A percentile compares a stretch with the other conserved stretches of the same genome.
Evolutionary conservation across 2,113 vertebrate species (phyloP).

Genomic region (Carlito syrichta): DNA sequence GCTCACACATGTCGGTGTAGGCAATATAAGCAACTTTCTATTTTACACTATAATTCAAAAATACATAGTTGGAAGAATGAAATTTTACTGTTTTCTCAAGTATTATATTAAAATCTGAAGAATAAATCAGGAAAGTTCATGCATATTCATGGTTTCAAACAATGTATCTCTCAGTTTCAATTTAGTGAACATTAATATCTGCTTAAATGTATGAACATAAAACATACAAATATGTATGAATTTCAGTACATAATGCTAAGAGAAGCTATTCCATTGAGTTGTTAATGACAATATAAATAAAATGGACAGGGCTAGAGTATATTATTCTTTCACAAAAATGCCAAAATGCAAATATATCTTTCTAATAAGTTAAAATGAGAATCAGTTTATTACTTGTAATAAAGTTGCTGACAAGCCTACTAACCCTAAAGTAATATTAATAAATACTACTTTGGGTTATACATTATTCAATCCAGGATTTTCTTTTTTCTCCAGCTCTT

Average conservation of each 20-base stretch:
- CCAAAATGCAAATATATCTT: constrained; percentile 54
- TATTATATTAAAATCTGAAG: constrained; percentile 28
- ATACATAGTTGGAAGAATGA: constrained; percentile 56
- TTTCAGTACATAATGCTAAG: constrained; percentile 28
- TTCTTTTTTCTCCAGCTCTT: not conserved
- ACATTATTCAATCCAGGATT: not conserved
- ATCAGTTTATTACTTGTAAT: constrained; percentile 25
- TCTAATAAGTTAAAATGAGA: constrained; percentile 48
- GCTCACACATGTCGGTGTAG: not conserved
- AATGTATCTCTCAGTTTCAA: constrained; percentile 15
- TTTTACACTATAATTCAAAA: constrained; percentile 33
- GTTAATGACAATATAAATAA: constrained; percentile 59
- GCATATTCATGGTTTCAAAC: constrained; percentile 56
- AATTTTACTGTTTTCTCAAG: constrained; percentile 46
- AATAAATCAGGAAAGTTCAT: constrained; percentile 30
- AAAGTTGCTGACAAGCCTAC: not conserved
- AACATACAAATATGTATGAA: constrained; percentile 39
- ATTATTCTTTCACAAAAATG: constrained; percentile 20
- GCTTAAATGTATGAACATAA: constrained; percentile 45
- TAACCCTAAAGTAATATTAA: not conserved
- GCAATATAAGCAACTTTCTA: not conserved
- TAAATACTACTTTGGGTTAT: not conserved
- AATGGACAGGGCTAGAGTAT: not conserved
- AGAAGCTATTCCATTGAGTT: constrained; percentile 36
- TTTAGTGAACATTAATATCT: constrained; percentile 59